These are phyloP conservation scores for Trachelus iudaicus DNA, from an alignment of 2,888 invertebrate species.

Conservation along the genomic window DNA sequence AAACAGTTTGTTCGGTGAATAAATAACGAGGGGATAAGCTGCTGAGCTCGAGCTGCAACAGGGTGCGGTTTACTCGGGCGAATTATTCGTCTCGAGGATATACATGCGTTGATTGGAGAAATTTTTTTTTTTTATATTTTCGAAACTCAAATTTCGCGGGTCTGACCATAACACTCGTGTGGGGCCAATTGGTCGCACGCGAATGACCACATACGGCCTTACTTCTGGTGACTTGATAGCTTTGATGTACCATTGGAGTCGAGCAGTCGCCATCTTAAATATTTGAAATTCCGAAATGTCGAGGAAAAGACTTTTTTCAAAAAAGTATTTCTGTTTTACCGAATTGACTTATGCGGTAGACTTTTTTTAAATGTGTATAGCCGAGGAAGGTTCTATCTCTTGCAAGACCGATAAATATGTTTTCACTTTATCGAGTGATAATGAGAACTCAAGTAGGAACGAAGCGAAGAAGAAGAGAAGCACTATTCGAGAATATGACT, in stretches of 20 bases:
- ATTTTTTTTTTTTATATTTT: neutral
- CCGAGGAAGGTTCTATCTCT: neutral
- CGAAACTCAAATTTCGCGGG: neutral
- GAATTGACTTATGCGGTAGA: neutral
- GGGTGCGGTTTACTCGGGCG: neutral
- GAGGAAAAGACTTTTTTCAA: neutral
- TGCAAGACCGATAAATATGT: neutral
- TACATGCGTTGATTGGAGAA: conserved; percentile 7
- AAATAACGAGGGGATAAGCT: neutral
- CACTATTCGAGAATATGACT: neutral
- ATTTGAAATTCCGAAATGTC: neutral
- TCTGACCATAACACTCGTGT: neutral
- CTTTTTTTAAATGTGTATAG: neutral
- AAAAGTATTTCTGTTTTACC: neutral
- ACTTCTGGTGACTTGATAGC: conserved; percentile 31
- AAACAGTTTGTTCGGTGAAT: neutral
- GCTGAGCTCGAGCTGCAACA: neutral
- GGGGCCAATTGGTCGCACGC: neutral
- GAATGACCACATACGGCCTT: conserved; percentile 28
- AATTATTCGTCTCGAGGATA: neutral
- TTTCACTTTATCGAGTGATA: neutral
- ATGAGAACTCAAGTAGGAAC: neutral
- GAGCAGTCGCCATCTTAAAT: neutral
- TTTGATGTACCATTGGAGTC: conserved; percentile 1
- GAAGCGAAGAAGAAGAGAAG: neutral